Evolutionary conservation across 1,140 invertebrate genomes (phyloP).

Genomic region (Cryptotermes secundus): DNA sequence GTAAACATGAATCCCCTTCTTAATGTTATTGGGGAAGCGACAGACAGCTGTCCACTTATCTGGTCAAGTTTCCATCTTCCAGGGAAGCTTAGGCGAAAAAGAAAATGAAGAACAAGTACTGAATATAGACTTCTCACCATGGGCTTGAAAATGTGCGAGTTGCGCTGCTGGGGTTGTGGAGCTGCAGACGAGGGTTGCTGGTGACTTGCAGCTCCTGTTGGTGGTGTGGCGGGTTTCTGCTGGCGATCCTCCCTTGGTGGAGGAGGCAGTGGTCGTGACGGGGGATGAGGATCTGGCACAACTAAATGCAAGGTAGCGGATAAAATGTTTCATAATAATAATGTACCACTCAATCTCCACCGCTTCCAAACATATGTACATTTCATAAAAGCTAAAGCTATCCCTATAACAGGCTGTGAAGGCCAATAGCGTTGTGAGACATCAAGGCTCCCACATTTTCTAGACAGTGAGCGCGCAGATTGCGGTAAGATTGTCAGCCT

Average conservation of each 20-base stretch:
- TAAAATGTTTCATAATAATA: constrained; percentile 4
- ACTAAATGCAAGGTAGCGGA: constrained; percentile 44
- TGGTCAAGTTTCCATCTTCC: background rate
- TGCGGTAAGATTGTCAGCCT: too few relatives aligned
- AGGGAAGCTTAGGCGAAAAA: background rate
- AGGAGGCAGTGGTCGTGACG: constrained; percentile 78
- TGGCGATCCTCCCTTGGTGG: constrained; percentile 72
- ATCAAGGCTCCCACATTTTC: too few relatives aligned
- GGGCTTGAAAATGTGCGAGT: constrained; percentile 80
- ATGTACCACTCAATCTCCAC: background rate
- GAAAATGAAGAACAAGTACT: background rate
- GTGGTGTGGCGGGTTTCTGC: constrained; percentile 58
- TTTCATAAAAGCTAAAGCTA: too few relatives aligned
- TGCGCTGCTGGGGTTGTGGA: constrained; percentile 66
- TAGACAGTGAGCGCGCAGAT: too few relatives aligned
- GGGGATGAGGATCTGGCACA: constrained; percentile 63
- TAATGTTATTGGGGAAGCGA: background rate
- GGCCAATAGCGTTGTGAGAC: too few relatives aligned
- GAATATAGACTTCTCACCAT: constrained; percentile 56
- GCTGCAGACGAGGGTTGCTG: constrained; percentile 49
- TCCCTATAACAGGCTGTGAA: too few relatives aligned
- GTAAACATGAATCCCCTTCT: background rate
- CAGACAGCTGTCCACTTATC: background rate
- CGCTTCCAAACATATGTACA: too few relatives aligned
- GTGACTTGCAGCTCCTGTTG: constrained; percentile 49